Conservation (phyloP, 2,888 invertebrate genomes). For the Hylaea fasciaria region DNA sequence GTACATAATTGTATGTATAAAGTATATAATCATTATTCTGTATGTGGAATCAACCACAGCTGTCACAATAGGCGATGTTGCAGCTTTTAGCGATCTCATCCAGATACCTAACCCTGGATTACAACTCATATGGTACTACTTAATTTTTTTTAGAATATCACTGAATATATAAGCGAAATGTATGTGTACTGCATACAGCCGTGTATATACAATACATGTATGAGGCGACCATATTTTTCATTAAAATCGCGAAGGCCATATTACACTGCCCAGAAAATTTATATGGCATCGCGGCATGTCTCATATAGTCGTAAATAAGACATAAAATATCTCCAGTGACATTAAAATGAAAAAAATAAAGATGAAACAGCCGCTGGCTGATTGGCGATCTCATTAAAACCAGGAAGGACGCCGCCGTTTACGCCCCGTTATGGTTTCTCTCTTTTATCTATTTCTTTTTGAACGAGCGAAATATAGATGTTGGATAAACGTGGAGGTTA, state of each 20-base stretch:
- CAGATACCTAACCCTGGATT: too few species aligned
- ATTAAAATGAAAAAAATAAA: conserved; percentile 43
- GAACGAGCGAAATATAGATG: conserved; percentile 28
- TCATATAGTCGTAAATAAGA: conserved; percentile 19
- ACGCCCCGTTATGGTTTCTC: conserved; percentile 54
- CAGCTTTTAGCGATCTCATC: too few species aligned
- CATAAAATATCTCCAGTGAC: conserved; percentile 32
- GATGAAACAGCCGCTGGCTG: conserved; percentile 50
- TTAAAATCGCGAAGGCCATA: neutral
- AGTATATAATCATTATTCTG: too few species aligned
- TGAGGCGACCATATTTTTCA: too few species aligned
- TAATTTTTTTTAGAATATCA: too few species aligned
- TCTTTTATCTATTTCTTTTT: conserved; percentile 43
- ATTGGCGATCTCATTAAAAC: conserved; percentile 80
- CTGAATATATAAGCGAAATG: too few species aligned
- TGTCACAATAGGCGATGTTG: too few species aligned
- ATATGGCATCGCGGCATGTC: conserved; percentile 6
- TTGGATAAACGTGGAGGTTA: neutral
- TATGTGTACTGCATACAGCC: too few species aligned
- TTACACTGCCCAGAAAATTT: conserved; percentile 2
- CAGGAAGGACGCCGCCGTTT: conserved; percentile 69
- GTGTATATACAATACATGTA: too few species aligned
- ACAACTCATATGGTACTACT: too few species aligned
- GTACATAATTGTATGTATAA: too few species aligned
- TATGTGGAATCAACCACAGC: too few species aligned